phyloP scores from a whole-genome alignment of 2,797 vertebrate species.

The Danio tinwini region DNA sequence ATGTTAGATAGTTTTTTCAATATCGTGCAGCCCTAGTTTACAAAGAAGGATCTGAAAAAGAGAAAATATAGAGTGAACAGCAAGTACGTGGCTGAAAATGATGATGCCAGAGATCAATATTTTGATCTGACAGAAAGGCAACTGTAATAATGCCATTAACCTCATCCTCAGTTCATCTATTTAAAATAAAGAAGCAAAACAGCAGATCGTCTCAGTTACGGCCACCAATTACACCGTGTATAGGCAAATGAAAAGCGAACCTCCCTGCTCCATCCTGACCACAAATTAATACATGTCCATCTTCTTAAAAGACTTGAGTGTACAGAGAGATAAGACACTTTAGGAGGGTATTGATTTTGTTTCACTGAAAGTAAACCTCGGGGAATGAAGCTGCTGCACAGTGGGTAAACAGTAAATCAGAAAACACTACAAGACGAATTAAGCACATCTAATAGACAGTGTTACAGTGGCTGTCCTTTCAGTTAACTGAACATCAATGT shows the following conservation, averaged over 20 bases:
- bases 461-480: not conserved
- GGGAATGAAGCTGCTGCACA: conserved; percentile 37
- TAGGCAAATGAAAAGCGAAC: conserved; percentile 32
- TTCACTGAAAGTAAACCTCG: conserved; percentile 30
- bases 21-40: too few species aligned
- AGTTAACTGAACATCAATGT: not conserved
- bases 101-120: too few species aligned
- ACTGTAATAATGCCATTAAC: conserved; percentile 23
- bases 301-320: conserved; percentile 29
- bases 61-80: too few species aligned
- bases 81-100: too few species aligned
- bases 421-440: not conserved
- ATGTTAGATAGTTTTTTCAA: too few species aligned
- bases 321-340: conserved; percentile 14
- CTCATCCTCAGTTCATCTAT: conserved; percentile 31
- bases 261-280: not conserved
- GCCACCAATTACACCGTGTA: conserved; percentile 12
- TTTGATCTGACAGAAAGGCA: too few species aligned
- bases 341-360: conserved; percentile 44
- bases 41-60: too few species aligned
- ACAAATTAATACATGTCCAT: conserved; percentile 43
- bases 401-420: not conserved
- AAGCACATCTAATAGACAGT: not conserved
- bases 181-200: conserved; percentile 28
- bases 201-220: not conserved